Base-by-base conservation (phyloP, 2,888 invertebrate genomes). In the Drosophila kambysellisi region DNA sequence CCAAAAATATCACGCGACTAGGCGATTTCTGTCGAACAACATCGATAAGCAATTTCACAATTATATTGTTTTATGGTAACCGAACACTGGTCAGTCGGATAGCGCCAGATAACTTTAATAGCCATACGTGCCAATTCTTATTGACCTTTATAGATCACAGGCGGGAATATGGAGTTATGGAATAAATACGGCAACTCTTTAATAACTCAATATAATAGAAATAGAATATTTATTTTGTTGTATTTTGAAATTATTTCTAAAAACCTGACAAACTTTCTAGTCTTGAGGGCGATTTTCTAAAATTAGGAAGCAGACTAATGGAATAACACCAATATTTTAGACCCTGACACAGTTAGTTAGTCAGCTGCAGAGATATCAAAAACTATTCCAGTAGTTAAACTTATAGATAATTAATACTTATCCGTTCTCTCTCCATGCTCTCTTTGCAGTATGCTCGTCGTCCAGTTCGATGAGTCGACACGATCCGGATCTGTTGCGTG, bases 401-500 rank as follows among this genome's bases (percentile, higher is more conserved):
- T 17, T 15, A 8, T 9, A 9, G 6, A n/a, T 35, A 37, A 30
- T 4, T 37, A 30, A 2, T n/a, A 39, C 46, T 67, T 29, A 70
- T 3, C 11, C 11, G 2, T 35, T n/a, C 11, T 59, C 79, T 92
- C 37, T 93, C 33, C 25, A 25, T 8, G 8, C 29, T 35, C 17
- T 5, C 17, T 29, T 62, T 70, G 0, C 93, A 97, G 97, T 98
- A 92, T 97, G 97, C 94, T 98, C 98, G 79, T 97, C 97, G 88
- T 97, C 97, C 90, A 97, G 97, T 74, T 95, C 97, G 74, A 97
- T 97, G 91, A 98, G 98, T 68, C 97, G 98, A 91, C 98, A 98
- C 92, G 99, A 99, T 94, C 98, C 98, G 46, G 99, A 99, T 92
- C 94, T 98, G 70, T 94, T 99, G 70, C 96, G 98, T 92, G 97